These are phyloP conservation scores for Hydrophis major DNA, from an alignment of 2,797 vertebrate genomes.

Conservation along the genomic window DNA sequence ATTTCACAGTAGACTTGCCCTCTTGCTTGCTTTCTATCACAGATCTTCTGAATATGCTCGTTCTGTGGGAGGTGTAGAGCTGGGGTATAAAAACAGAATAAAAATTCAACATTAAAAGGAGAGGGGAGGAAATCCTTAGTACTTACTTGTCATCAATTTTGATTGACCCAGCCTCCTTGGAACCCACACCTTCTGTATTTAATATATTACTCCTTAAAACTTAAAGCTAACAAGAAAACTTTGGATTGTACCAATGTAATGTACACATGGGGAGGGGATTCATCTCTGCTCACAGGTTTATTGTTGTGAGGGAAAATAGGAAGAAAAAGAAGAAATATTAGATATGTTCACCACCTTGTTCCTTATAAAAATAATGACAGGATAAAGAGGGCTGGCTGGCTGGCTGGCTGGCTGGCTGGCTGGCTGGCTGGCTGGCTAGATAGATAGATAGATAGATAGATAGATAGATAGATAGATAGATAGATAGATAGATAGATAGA, in stretches of 20 bases:
- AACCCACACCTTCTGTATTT: conserved; percentile 12
- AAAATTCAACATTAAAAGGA: neutral
- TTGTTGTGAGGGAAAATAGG: neutral
- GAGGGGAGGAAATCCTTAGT: neutral
- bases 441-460: too few species aligned
- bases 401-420: neutral
- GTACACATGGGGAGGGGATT: neutral
- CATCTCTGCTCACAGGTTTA: neutral
- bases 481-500: too few species aligned
- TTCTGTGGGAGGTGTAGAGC: neutral
- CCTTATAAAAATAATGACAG: neutral
- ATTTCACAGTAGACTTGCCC: conserved; percentile 14
- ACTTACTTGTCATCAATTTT: neutral
- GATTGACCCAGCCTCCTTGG: conserved; percentile 4
- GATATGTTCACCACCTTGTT: neutral
- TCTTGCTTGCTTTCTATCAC: neutral
- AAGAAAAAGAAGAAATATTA: neutral
- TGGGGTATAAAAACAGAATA: conserved; percentile 10
- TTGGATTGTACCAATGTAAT: neutral
- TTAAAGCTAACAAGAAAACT: neutral
- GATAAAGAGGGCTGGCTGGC: neutral
- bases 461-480: too few species aligned
- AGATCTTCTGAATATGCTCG: neutral
- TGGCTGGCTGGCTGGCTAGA: neutral
- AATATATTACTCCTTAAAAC: conserved; percentile 7